Conservation (phyloP, 2,113 vertebrate genomes). For the Pantherophis guttatus region DNA sequence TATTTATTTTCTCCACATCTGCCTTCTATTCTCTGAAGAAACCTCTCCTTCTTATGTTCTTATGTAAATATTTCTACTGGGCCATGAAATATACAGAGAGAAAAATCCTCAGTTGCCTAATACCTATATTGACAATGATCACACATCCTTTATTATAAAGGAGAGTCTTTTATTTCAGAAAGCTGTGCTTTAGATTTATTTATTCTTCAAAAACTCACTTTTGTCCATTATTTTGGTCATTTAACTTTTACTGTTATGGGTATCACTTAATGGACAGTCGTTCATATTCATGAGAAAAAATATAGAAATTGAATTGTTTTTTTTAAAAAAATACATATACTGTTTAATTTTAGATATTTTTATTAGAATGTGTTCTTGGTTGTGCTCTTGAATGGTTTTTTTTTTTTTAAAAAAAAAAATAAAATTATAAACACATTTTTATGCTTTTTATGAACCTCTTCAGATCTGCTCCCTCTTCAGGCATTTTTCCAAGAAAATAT, state of each 20-base stretch:
- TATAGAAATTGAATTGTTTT: neutral
- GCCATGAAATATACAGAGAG: neutral
- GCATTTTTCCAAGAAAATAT: neutral
- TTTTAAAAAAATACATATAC: neutral
- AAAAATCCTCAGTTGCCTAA: neutral
- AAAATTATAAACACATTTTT: neutral
- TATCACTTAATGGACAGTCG: neutral
- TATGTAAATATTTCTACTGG: neutral
- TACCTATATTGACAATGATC: neutral
- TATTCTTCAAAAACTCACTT: neutral
- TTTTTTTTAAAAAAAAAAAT: neutral
- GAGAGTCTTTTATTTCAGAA: neutral
- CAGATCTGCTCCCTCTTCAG: neutral
- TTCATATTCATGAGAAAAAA: neutral
- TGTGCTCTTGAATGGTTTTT: neutral
- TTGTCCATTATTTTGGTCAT: neutral
- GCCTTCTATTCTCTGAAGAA: neutral
- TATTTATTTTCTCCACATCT: neutral
- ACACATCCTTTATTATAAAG: neutral
- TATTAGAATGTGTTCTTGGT: neutral
- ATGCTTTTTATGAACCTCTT: neutral
- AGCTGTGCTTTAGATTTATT: neutral
- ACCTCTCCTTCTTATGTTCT: neutral
- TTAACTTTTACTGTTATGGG: neutral
- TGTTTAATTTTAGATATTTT: neutral